Evolutionary conservation across 2,797 vertebrate species (phyloP).

Genomic region (Rallus crepitans): DNA sequence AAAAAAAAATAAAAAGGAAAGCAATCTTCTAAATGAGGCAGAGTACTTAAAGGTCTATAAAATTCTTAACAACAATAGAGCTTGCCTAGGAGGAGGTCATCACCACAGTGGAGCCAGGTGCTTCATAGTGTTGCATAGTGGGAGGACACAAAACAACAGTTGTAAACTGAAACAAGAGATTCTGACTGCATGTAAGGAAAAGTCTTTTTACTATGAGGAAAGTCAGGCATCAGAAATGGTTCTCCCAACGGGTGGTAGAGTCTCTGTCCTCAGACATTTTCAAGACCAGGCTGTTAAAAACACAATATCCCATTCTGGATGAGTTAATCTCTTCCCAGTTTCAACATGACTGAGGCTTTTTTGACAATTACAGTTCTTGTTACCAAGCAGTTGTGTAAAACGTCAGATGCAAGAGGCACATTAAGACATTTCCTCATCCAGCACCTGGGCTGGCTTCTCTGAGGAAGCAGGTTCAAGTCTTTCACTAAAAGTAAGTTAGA

Average conservation of each 20-base stretch:
- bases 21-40: neutral
- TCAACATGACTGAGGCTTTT: neutral
- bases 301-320: neutral
- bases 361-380: neutral
- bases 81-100: neutral
- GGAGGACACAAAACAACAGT: neutral
- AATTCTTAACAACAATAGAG: neutral
- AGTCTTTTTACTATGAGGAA: neutral
- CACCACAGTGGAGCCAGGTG: neutral
- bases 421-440: neutral
- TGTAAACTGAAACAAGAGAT: neutral
- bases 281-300: neutral
- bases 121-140: neutral
- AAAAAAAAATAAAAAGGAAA: neutral
- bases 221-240: neutral
- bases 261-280: neutral
- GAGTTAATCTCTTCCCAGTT: neutral
- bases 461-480: neutral
- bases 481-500: neutral
- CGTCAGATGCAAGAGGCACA: neutral
- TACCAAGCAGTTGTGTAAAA: neutral
- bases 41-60: neutral
- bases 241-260: neutral
- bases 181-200: neutral
- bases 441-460: neutral